Evolutionary conservation across 1,140 invertebrate genomes (phyloP), one percentile per base, ranked within the genome.

Genomic region (Leptinotarsa defecta): DNA sequence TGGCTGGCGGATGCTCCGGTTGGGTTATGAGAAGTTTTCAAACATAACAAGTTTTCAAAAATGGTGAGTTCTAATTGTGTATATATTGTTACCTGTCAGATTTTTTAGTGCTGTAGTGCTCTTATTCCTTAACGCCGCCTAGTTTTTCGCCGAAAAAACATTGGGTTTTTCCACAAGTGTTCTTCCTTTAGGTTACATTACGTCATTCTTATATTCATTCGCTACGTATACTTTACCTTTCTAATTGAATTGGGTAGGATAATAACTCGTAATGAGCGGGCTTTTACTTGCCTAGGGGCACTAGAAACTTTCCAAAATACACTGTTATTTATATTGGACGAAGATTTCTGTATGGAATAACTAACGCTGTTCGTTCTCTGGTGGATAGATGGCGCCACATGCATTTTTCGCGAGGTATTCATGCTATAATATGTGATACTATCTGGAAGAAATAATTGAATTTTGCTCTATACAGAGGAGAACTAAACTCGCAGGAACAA

Each of bases 1-100:
- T 34, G 34, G 8, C 34, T 34, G 8, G 34, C 52, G 52, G 52
- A 57, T 57, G 52, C 52, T n/a, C n/a, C 3, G 13, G 19, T 68
- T 68, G 34, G n/a, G 65, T 68, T 68, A 68, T 68, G 65, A 68
- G 43, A 68, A n/a, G n/a, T n/a, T n/a, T n/a, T n/a, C n/a, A n/a
- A 24, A 17, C 13, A 20, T 8, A 68, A 43, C 24, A 27, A 13
- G 13, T 24, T 5, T 4, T 8, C 22, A 20, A 68, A 68, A 68
- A 68, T 68, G 65, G 65, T 68, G 24, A 68, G 65, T 57, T n/a
- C 2, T 57, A 57, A n/a, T 17, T 57, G n/a, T n/a, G 13, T 57
- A 5, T 57, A 57, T 34, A 34, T 34, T 34, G 34, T 34, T 34
- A 34, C 34, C 34, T 34, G 34, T 34, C 34, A 34, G 34, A 34